phyloP scores from a whole-genome alignment of 2,797 vertebrate genomes.

The Oreortyx pictus region DNA sequence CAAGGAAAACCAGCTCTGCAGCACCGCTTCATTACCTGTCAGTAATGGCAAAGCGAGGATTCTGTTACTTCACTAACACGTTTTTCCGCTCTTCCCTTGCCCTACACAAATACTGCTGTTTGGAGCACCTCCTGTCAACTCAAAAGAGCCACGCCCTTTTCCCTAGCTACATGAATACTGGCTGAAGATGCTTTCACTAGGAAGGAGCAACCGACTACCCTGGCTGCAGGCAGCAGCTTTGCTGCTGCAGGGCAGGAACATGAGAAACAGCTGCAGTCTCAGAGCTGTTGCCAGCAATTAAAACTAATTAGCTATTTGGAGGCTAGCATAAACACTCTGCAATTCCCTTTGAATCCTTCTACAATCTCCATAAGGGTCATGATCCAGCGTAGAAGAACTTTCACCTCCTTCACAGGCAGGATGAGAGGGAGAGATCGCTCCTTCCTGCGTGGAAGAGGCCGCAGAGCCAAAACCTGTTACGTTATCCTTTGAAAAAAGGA shows the following conservation, averaged over 20 bases:
- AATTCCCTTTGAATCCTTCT: not conserved
- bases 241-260: not conserved
- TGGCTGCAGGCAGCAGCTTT: conserved; percentile 19
- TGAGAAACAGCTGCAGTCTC: conserved; percentile 31
- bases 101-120: not conserved
- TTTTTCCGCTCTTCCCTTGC: not conserved
- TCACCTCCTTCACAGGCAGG: not conserved
- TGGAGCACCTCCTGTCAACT: not conserved
- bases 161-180: not conserved
- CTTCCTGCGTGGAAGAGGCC: not conserved
- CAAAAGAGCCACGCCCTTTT: not conserved
- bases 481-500: not conserved
- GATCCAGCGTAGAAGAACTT: not conserved
- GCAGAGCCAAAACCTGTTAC: not conserved
- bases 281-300: conserved; percentile 29
- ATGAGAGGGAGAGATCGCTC: not conserved
- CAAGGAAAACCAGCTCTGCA: not conserved
- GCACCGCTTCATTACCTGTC: not conserved
- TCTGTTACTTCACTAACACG: not conserved
- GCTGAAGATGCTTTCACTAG: not conserved
- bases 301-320: conserved; percentile 37
- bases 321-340: not conserved
- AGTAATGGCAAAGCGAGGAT: not conserved
- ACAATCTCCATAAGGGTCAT: not conserved
- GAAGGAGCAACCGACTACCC: not conserved